Base-by-base conservation (phyloP, 2,888 invertebrate species). In the Ectropis crepuscularia region DNA sequence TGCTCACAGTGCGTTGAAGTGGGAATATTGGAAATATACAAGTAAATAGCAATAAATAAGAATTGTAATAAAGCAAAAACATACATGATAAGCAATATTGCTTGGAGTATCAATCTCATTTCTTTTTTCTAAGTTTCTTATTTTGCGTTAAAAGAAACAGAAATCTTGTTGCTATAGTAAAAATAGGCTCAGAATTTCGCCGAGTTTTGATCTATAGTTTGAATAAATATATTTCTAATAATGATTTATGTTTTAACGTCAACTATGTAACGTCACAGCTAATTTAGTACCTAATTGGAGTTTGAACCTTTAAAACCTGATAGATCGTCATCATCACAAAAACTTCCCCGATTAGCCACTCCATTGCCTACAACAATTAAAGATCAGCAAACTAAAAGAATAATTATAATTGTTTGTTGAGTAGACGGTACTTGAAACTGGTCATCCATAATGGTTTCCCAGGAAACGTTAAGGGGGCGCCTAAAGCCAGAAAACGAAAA, bases 401-500 rank as follows among this genome's bases (percentile, higher is more conserved):
- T 41, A 43, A 46, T 45, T 39, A 50, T 53, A 48, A 58, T 54
- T 41, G 53, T 66, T 66, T 67, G 57, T 71, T 70, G 67, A 53
- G 49, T 63, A 70, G 57, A 61, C 16, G 41, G 51, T 63, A 64
- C 55, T 63, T 55, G 53, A 54, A 59, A 58, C 57, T 54, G 51
- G 53, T 65, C 61, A 67, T 62, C 61, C 59, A 47, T 72, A 71
- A 74, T 73, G 65, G 63, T n/a, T 73, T 70, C 70, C 54, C 12
- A 57, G 66, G 68, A 73, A 72, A 68, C 63, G 54, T 64, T 46
- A n/a, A n/a, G n/a, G n/a, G n/a, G n/a, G n/a, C n/a, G n/a, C n/a
- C n/a, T n/a, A n/a, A n/a, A n/a, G n/a, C n/a, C n/a, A n/a, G n/a
- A n/a, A n/a, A n/a, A n/a, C n/a, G n/a, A n/a, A n/a, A n/a, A n/a